A percentile compares a stretch with the other conserved stretches of the same genome.
Evolutionary conservation across 2,888 invertebrate genomes (phyloP).

Genomic region (Diloba caeruleocephala): DNA sequence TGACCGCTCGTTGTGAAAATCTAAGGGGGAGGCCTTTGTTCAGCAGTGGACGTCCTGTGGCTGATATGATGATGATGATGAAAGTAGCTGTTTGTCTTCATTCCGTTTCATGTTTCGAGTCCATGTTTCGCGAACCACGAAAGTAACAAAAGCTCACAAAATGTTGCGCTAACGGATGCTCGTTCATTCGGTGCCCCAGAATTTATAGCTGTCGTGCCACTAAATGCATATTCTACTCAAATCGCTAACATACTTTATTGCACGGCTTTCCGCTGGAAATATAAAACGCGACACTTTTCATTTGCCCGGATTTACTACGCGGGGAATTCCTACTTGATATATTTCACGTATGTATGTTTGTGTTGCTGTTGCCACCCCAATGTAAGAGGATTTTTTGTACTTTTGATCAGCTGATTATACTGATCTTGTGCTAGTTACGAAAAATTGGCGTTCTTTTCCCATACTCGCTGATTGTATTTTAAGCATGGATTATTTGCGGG

Average conservation of each 20-base stretch:
- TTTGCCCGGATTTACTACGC: slow-evolving; percentile 53
- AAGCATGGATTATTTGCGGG: too few species aligned
- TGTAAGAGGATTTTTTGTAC: too few species aligned
- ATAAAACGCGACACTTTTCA: slow-evolving; percentile 66
- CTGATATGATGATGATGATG: too few species aligned
- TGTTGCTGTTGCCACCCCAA: slow-evolving; percentile 2
- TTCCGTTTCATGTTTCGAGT: slow-evolving; percentile 43
- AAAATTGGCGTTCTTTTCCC: too few species aligned
- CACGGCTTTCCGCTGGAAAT: slow-evolving; percentile 66
- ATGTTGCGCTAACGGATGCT: slow-evolving; percentile 67
- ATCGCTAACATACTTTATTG: slow-evolving; percentile 73
- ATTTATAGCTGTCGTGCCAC: slow-evolving; percentile 74
- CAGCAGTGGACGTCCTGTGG: too few species aligned
- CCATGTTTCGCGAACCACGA: slow-evolving; percentile 59
- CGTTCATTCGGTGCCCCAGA: slow-evolving; percentile 68
- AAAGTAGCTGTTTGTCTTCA: too few species aligned
- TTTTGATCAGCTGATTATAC: too few species aligned
- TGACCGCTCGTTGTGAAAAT: too few species aligned
- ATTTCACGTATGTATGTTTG: slow-evolving; percentile 20
- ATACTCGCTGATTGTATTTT: too few species aligned
- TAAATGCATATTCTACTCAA: slow-evolving; percentile 78
- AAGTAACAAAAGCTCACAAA: slow-evolving; percentile 62
- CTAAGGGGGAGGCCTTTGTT: too few species aligned
- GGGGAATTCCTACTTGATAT: slow-evolving; percentile 43
- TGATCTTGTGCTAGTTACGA: too few species aligned